phyloP scores from a whole-genome alignment of 2,888 invertebrate genomes.

The Mythimna albipuncta region DNA sequence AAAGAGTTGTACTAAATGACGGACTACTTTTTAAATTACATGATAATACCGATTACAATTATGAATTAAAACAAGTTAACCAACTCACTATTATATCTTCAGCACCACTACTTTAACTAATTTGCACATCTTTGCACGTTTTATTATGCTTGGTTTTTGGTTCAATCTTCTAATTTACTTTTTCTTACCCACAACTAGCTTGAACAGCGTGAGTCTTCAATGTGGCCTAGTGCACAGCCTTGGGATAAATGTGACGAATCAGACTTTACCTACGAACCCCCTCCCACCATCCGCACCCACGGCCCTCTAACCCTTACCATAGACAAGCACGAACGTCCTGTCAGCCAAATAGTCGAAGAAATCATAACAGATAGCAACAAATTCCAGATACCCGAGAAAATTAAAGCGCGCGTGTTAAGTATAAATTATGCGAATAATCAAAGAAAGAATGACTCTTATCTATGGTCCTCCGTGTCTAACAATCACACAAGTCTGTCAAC shows the following conservation, averaged over 20 bases:
- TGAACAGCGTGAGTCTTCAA: conserved; percentile 82
- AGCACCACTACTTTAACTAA: neutral
- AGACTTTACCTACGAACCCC: conserved; percentile 76
- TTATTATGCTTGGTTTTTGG: conserved; percentile 47
- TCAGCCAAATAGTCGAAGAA: conserved; percentile 79
- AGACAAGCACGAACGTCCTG: conserved; percentile 68
- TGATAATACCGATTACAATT: too few species aligned
- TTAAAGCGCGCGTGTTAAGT: conserved; percentile 71
- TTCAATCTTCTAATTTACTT: conserved; percentile 67
- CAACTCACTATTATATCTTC: neutral
- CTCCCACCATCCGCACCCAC: conserved; percentile 68
- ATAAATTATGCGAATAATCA: conserved; percentile 70
- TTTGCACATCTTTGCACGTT: neutral
- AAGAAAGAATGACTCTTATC: conserved; percentile 80
- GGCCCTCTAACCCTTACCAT: conserved; percentile 55
- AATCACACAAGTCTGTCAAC: conserved; percentile 77
- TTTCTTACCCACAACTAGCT: conserved; percentile 83
- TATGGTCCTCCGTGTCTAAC: conserved; percentile 77
- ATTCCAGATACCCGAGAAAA: conserved; percentile 78
- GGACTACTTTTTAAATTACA: neutral
- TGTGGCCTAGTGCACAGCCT: conserved; percentile 81
- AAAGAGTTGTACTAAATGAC: neutral
- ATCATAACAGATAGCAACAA: conserved; percentile 78
- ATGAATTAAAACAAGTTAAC: neutral
- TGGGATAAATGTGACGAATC: conserved; percentile 85